Evolutionary conservation across 37 sponge, comb jelly and placozoan species (phyloP), one percentile per base, ranked within the genome.

Genomic region (Geodia barretti): DNA sequence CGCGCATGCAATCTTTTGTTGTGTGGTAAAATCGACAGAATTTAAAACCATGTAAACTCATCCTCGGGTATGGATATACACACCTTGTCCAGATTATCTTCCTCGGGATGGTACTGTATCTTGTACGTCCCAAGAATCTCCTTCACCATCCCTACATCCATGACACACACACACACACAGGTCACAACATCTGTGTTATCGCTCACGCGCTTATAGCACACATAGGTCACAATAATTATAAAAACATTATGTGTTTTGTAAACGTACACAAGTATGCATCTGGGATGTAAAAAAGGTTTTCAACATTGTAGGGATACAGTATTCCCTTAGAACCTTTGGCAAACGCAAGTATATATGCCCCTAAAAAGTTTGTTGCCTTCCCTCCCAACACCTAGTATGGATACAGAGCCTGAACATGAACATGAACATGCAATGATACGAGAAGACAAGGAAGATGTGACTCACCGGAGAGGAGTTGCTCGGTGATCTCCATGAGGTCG

Each of bases 401-500:
- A n/a, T n/a, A n/a, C n/a, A n/a, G n/a, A n/a, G n/a, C n/a, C n/a
- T n/a, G n/a, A n/a, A n/a, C n/a, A n/a, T n/a, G n/a, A n/a, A n/a
- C n/a, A n/a, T n/a, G n/a, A n/a, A n/a, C n/a, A n/a, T n/a, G n/a
- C n/a, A n/a, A n/a, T n/a, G n/a, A n/a, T n/a, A n/a, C n/a, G n/a
- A n/a, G n/a, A n/a, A n/a, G n/a, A 21, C 19, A 58, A 58, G 19
- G 19, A 19, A 21, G 60, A 11, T 58, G 60, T 21, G 19, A 21
- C 84, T 60, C 62, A 89, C 99, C 99, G n/a, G 97, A 91, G 14
- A 99, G 41, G 83, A 99, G 81, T 4, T 86, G 78, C 76, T 99
- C 99, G 34, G 99, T 94, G 61, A 99, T 97, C 39, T 81, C 58
- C 93, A 99, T 97, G 58, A 99, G 79, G 74, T 99, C 99, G 21